phyloP scores from a whole-genome alignment of 2,797 vertebrate genomes.

The Peromyscus nudipes region DNA sequence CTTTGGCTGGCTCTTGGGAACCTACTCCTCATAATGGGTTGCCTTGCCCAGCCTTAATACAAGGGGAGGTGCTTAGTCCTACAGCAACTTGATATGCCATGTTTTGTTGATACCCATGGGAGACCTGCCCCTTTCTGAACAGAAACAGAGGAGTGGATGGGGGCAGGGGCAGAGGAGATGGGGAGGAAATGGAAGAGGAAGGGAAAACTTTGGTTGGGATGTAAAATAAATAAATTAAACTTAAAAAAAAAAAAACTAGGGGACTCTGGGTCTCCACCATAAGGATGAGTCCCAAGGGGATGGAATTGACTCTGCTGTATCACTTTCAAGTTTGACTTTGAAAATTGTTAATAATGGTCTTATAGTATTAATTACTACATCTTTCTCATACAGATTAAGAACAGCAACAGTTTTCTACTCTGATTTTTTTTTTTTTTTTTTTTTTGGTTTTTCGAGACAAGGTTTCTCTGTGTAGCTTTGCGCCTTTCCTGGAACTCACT shows the following conservation, averaged over 20 bases:
- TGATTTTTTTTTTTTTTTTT: slow-evolving; percentile 47
- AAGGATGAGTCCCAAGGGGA: neutral
- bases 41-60: neutral
- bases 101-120: neutral
- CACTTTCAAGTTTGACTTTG: neutral
- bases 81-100: neutral
- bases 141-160: neutral
- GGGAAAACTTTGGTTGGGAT: neutral
- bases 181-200: neutral
- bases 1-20: neutral
- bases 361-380: neutral
- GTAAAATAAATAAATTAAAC: neutral
- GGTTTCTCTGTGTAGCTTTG: too few relatives aligned
- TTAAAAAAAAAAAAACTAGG: neutral
- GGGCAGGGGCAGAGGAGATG: neutral
- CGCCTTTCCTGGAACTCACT: too few relatives aligned
- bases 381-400: neutral
- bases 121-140: neutral
- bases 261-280: neutral
- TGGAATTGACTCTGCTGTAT: neutral
- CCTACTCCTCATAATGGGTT: neutral
- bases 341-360: slow-evolving; percentile 26
- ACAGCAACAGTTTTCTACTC: slow-evolving; percentile 38
- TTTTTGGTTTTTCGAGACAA: too few relatives aligned
- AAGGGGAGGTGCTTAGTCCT: neutral